phyloP scores from a whole-genome alignment of 2,888 invertebrate species.

The Cephus runcator region DNA sequence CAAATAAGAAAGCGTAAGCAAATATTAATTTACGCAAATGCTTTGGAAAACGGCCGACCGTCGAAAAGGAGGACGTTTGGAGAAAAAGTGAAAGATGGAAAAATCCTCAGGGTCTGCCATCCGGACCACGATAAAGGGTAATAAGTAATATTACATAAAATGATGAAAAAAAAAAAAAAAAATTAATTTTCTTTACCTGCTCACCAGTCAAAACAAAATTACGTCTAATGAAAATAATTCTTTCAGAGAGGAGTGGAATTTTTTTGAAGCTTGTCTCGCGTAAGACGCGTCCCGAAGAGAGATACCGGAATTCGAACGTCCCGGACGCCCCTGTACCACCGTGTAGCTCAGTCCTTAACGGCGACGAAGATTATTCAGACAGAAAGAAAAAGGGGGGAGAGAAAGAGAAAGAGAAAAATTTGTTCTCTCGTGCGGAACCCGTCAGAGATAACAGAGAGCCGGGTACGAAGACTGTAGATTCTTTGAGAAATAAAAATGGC shows the following conservation, averaged over 20 bases:
- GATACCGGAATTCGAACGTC: not conserved
- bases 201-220: not conserved
- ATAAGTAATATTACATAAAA: no score
- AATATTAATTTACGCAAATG: no score
- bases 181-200: not conserved
- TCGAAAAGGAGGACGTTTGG: no score
- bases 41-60: no score
- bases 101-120: no score
- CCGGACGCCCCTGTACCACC: not conserved
- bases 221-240: not conserved
- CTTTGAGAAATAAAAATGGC: constrained; percentile 1
- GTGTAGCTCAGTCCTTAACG: not conserved
- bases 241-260: not conserved
- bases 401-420: constrained; percentile 3
- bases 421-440: not conserved
- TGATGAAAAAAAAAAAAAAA: no score
- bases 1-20: no score
- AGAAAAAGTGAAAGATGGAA: no score
- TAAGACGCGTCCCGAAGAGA: not conserved
- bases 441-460: not conserved
- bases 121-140: no score
- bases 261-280: not conserved
- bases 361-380: not conserved
- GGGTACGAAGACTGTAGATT: not conserved
- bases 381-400: not conserved